phyloP scores from a whole-genome alignment of 2,888 invertebrate species.

The Parochlus steinenii region DNA sequence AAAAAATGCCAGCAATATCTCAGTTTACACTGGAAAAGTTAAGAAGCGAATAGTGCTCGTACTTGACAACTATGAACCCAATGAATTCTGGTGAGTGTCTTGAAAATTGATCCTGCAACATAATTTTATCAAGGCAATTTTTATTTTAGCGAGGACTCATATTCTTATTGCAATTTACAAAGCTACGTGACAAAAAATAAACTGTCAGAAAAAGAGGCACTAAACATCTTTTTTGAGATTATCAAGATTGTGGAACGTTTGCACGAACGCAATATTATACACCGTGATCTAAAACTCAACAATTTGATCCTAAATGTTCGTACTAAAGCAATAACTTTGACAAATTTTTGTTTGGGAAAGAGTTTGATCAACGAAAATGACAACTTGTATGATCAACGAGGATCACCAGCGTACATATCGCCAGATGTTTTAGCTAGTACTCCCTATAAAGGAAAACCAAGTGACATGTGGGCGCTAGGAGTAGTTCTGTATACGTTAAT shows the following conservation, averaged over 20 bases:
- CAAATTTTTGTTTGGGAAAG: constrained; percentile 50
- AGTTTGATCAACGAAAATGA: constrained; percentile 41
- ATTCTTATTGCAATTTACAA: constrained; percentile 48
- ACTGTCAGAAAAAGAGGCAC: constrained; percentile 53
- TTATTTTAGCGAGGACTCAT: constrained; percentile 32
- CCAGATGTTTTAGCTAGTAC: constrained; percentile 62
- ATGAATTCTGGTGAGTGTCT: constrained; percentile 34
- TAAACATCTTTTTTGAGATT: constrained; percentile 56
- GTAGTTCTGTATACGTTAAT: constrained; percentile 65
- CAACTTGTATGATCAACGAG: constrained; percentile 40
- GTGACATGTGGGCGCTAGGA: constrained; percentile 71
- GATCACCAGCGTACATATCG: constrained; percentile 64
- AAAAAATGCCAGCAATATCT: constrained; percentile 28
- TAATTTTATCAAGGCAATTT: not conserved
- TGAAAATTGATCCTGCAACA: not conserved
- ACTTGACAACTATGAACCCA: constrained; percentile 53
- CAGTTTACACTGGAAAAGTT: constrained; percentile 38
- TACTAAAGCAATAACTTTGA: constrained; percentile 45
- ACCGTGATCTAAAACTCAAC: constrained; percentile 59
- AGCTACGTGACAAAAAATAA: constrained; percentile 62
- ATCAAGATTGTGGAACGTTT: constrained; percentile 54
- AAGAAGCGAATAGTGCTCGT: constrained; percentile 49
- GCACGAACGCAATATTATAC: constrained; percentile 53
- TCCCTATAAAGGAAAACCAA: constrained; percentile 61
- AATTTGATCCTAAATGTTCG: constrained; percentile 57